phyloP scores from a whole-genome alignment of 2,797 vertebrate genomes.

The Dendrocincla tyrannina region DNA sequence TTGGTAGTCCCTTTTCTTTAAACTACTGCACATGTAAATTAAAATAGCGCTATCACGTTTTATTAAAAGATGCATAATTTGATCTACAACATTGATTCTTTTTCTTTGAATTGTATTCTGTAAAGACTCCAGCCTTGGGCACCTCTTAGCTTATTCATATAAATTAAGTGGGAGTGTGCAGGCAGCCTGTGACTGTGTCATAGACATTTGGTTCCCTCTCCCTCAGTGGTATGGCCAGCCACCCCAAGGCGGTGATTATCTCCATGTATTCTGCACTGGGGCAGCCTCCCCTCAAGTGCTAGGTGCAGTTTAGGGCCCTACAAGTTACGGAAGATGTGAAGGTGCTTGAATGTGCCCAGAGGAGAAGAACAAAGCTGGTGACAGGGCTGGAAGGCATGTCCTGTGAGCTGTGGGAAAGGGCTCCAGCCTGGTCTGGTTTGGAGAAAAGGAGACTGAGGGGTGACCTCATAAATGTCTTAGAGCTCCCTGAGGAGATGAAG shows the following conservation, averaged over 20 bases:
- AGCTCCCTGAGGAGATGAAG: not conserved
- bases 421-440: not conserved
- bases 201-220: rapidly evolving
- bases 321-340: not conserved
- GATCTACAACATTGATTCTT: not conserved
- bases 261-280: rapidly evolving
- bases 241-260: not conserved
- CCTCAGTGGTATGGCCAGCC: not conserved
- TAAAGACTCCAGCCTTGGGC: not conserved
- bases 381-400: not conserved
- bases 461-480: not conserved
- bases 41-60: not conserved
- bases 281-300: not conserved
- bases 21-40: not conserved
- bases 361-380: not conserved
- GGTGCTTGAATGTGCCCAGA: not conserved
- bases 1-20: not conserved
- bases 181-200: not conserved
- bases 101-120: not conserved
- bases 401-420: not conserved
- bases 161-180: not conserved
- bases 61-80: not conserved
- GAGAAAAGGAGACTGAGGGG: not conserved
- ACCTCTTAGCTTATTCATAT: not conserved
- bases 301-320: not conserved